Conservation (phyloP, 30 jellyfish, hydroid and myxozoan species). For the Aurelia sp. region DNA sequence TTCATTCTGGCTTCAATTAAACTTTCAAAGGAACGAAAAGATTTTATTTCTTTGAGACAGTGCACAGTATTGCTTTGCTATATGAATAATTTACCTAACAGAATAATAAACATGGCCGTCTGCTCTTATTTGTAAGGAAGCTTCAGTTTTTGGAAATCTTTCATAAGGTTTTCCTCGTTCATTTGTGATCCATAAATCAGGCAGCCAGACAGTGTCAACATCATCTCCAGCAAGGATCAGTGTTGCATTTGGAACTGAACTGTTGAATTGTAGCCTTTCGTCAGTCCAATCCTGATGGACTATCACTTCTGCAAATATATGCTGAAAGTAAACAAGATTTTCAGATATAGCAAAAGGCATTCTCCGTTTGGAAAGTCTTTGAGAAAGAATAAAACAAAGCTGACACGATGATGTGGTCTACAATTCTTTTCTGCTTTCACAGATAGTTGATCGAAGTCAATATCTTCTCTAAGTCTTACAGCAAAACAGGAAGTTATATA, state of each 20-base stretch:
- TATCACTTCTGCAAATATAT: constrained; percentile 30
- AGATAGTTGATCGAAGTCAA: too few species aligned
- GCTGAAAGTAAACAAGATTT: constrained; percentile 16
- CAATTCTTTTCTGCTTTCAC: too few species aligned
- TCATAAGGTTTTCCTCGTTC: constrained; percentile 11
- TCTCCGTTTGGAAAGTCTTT: too few species aligned
- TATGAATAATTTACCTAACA: background rate
- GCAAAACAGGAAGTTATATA: too few species aligned
- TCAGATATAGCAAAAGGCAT: background rate
- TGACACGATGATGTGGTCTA: too few species aligned
- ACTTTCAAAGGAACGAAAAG: too few species aligned
- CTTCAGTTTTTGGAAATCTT: background rate
- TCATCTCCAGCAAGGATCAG: constrained; percentile 13
- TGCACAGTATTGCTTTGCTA: too few species aligned
- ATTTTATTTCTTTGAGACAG: too few species aligned
- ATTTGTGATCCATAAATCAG: constrained; percentile 40
- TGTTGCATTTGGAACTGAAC: constrained; percentile 32
- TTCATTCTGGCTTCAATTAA: too few species aligned
- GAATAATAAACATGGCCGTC: constrained; percentile 10
- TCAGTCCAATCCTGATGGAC: constrained; percentile 36
- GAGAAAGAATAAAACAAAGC: too few species aligned
- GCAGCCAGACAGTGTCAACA: constrained; percentile 42
- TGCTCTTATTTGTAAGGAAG: background rate
- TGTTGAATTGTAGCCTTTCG: constrained; percentile 37
- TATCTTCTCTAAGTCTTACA: too few species aligned